Evolutionary conservation across 2,888 invertebrate genomes (phyloP).

Genomic region (Empis livida): DNA sequence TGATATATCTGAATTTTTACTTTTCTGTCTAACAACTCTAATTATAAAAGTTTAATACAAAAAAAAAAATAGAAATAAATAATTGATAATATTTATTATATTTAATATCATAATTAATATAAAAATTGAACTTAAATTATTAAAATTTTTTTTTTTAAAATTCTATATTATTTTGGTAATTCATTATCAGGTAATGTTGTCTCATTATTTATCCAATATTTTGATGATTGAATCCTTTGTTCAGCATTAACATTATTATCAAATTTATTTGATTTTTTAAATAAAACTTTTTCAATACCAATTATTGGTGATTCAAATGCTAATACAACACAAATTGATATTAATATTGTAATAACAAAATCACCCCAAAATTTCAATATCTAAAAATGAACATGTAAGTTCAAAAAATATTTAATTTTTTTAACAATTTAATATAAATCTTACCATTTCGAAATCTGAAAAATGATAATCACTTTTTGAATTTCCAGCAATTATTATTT

Average conservation of each 20-base stretch:
- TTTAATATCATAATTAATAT: too few species aligned
- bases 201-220: not conserved
- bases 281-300: constrained; percentile 26
- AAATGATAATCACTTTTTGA: constrained; percentile 28
- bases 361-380: constrained; percentile 11
- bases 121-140: too few species aligned
- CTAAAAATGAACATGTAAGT: constrained; percentile 2
- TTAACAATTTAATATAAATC: too few species aligned
- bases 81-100: too few species aligned
- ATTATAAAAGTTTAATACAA: too few species aligned
- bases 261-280: constrained; percentile 11
- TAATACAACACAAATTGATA: constrained; percentile 23
- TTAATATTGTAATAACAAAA: constrained; percentile 9
- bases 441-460: constrained; percentile 29
- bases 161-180: not conserved
- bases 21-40: too few species aligned
- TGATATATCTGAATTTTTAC: too few species aligned
- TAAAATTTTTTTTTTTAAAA: not conserved
- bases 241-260: too few species aligned
- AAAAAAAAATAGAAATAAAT: too few species aligned
- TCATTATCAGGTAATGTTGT: not conserved
- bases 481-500: constrained; percentile 24
- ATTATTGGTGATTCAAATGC: constrained; percentile 31
- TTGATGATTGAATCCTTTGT: too few species aligned
- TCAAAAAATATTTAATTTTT: not conserved